phyloP scores from a whole-genome alignment of 2,888 invertebrate species.

The Bibio marci region DNA sequence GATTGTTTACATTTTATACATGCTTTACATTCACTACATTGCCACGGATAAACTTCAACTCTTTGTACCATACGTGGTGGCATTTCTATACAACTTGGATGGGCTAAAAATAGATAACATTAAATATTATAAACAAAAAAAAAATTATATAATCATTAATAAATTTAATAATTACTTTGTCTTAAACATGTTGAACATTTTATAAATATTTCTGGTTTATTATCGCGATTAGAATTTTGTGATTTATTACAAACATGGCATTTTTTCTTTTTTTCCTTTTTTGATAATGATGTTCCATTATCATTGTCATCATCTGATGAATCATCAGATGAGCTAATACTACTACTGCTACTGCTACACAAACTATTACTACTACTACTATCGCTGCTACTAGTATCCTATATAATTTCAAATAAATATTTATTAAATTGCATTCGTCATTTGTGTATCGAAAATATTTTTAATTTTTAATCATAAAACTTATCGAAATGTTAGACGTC shows the following conservation, averaged over 20 bases:
- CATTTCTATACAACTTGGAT: conserved; percentile 78
- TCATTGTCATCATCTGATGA: conserved; percentile 15
- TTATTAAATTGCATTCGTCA: too few relatives aligned
- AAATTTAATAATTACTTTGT: conserved; percentile 33
- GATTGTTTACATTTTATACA: conserved; percentile 71
- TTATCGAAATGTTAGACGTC: too few relatives aligned
- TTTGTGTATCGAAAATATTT: too few relatives aligned
- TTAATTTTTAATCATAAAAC: too few relatives aligned
- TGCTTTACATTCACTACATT: conserved; percentile 83
- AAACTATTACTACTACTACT: conserved; percentile 23
- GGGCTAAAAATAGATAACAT: conserved; percentile 45
- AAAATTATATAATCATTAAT: neutral
- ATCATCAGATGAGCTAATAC: conserved; percentile 14
- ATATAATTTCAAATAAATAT: conserved; percentile 11
- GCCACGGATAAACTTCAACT: conserved; percentile 78
- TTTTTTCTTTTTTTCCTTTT: conserved; percentile 35
- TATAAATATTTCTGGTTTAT: conserved; percentile 42
- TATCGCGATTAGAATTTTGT: conserved; percentile 38
- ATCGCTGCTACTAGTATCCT: conserved; percentile 16
- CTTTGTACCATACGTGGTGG: conserved; percentile 65
- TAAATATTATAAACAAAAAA: too few relatives aligned
- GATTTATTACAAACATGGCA: conserved; percentile 42
- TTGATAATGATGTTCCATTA: conserved; percentile 17
- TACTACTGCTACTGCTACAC: conserved; percentile 21
- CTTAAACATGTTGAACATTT: conserved; percentile 39